Percentiles rank a stretch among this genome's conserved stretches.
Evolutionary conservation across 2,113 vertebrate genomes (phyloP).

Genomic region (Trochalopteron elliotii): DNA sequence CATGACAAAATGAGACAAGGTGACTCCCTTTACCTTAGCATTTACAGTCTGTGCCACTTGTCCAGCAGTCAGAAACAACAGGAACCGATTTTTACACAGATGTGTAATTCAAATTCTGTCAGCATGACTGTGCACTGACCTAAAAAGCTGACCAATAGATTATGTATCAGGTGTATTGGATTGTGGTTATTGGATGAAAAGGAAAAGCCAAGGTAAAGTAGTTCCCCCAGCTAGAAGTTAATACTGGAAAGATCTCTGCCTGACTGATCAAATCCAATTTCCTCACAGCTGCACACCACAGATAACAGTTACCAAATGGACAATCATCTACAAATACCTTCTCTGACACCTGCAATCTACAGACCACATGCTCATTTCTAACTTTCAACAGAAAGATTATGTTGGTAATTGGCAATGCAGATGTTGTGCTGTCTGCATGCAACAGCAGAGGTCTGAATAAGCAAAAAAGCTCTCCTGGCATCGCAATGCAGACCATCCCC

Average conservation of each 20-base stretch:
- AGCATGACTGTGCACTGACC: not conserved
- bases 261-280: not conserved
- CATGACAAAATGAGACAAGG: not conserved
- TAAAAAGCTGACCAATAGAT: not conserved
- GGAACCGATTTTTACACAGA: not conserved
- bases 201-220: not conserved
- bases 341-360: not conserved
- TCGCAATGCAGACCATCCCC: not conserved
- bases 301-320: not conserved
- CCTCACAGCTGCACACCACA: not conserved
- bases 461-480: not conserved
- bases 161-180: not conserved
- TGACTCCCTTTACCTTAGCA: not conserved
- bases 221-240: not conserved
- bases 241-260: not conserved
- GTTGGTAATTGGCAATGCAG: not conserved
- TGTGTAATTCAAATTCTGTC: not conserved
- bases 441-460: not conserved
- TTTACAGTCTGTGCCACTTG: not conserved
- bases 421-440: not conserved
- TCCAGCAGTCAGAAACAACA: not conserved
- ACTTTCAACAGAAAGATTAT: not conserved
- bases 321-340: not conserved
- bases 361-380: not conserved
- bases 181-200: not conserved